Evolutionary conservation across 2,888 invertebrate species (phyloP).

Genomic region (Stratiomys singularior): DNA sequence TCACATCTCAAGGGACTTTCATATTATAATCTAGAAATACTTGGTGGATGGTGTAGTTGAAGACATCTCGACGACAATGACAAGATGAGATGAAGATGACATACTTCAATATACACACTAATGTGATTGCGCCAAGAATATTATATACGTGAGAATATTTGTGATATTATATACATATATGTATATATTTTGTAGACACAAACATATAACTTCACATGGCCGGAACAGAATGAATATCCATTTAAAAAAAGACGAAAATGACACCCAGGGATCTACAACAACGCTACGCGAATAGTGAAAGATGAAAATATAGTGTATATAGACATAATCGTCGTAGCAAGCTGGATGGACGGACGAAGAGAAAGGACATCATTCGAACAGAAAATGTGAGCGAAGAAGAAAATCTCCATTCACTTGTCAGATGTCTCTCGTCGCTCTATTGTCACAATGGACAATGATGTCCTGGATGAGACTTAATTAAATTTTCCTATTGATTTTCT

Average conservation of each 20-base stretch:
- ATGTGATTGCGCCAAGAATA: too few species aligned
- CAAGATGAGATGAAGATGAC: constrained; percentile 44
- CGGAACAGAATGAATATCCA: constrained; percentile 25
- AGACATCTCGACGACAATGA: constrained; percentile 36
- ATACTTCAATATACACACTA: constrained; percentile 28
- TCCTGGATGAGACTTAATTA: constrained; percentile 54
- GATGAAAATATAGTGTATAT: not conserved
- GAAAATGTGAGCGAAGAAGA: constrained; percentile 17
- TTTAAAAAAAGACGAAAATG: constrained; percentile 31
- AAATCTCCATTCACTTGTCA: constrained; percentile 52
- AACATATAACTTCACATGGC: constrained; percentile 7
- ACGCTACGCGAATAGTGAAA: constrained; percentile 8
- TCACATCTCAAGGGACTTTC: constrained; percentile 32
- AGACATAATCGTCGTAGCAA: not conserved
- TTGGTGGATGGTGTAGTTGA: not conserved
- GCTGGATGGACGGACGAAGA: not conserved
- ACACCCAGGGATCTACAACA: constrained; percentile 4
- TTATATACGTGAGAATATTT: too few species aligned
- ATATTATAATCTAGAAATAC: constrained; percentile 43
- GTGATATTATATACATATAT: too few species aligned
- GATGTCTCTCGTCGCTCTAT: constrained; percentile 52
- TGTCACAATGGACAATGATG: constrained; percentile 54
- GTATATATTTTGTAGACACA: too few species aligned
- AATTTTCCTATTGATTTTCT: constrained; percentile 54
- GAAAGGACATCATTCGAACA: constrained; percentile 27